These are phyloP conservation scores for Nephrocerus scutellatus DNA, from an alignment of 2,888 invertebrate species.

Conservation along the genomic window DNA sequence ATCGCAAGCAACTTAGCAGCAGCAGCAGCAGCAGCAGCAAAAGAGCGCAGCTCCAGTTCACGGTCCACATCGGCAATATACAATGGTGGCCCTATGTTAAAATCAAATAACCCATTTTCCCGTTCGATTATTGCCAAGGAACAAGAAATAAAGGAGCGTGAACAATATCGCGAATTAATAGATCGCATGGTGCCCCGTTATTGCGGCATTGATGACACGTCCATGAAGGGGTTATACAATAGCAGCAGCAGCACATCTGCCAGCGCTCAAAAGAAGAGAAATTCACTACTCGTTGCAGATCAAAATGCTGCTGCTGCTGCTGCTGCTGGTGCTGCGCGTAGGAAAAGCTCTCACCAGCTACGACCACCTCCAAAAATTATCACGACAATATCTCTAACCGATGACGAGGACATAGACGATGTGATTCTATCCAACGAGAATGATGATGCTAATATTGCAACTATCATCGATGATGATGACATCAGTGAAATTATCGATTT, in stretches of 20 bases:
- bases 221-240: slow-evolving; percentile 11
- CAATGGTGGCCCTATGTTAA: slow-evolving; percentile 8
- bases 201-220: slow-evolving; percentile 20
- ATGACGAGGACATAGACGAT: slow-evolving; percentile 21
- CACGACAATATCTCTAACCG: too few species aligned
- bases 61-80: slow-evolving; percentile 10
- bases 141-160: slow-evolving; percentile 26
- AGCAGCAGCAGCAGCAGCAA: slow-evolving; percentile 19
- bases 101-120: too few species aligned
- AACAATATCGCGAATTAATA: slow-evolving; percentile 24
- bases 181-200: slow-evolving; percentile 24
- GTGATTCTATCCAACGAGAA: too few species aligned
- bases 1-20: too few species aligned
- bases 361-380: slow-evolving; percentile 23
- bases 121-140: slow-evolving; percentile 29
- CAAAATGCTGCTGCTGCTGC: slow-evolving; percentile 10
- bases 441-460: slow-evolving; percentile 10
- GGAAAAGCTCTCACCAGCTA: slow-evolving; percentile 21
- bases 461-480: slow-evolving; percentile 28
- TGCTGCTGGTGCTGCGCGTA: slow-evolving; percentile 9
- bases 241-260: slow-evolving; percentile 14
- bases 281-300: slow-evolving; percentile 14
- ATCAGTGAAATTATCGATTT: slow-evolving; percentile 30
- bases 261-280: slow-evolving; percentile 7
- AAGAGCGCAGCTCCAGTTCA: slow-evolving; percentile 13